Evolutionary conservation across 1,140 invertebrate genomes (phyloP).

Genomic region (Drosophila nasuta): DNA sequence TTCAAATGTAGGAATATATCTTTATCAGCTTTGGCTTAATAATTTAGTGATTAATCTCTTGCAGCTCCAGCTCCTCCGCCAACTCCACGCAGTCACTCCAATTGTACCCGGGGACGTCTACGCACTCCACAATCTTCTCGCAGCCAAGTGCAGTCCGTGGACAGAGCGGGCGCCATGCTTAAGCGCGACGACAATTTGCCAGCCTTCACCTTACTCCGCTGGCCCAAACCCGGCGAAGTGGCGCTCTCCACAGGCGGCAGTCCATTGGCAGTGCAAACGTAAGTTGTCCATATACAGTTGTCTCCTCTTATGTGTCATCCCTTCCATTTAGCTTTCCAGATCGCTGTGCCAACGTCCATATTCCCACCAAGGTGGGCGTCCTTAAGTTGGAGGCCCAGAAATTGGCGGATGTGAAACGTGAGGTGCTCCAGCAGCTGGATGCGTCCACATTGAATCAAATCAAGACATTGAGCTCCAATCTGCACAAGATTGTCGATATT

Average conservation of each 20-base stretch:
- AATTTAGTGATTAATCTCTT: neutral
- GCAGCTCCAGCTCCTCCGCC: constrained; percentile 2
- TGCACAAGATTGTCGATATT: constrained; percentile 52
- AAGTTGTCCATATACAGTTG: constrained; percentile 9
- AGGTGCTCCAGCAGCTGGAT: constrained; percentile 67
- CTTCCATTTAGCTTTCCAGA: constrained; percentile 64
- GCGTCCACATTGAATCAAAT: constrained; percentile 61
- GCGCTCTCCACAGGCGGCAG: constrained; percentile 87
- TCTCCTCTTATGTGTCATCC: neutral
- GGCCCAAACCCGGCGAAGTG: constrained; percentile 86
- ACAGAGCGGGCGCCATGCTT: constrained; percentile 11
- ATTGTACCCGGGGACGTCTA: neutral
- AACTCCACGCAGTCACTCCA: constrained; percentile 32
- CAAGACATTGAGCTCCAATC: constrained; percentile 61
- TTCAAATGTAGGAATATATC: constrained; percentile 9
- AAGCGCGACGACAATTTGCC: constrained; percentile 59
- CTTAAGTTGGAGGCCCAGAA: constrained; percentile 64
- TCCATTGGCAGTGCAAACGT: constrained; percentile 85
- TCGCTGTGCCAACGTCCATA: constrained; percentile 86
- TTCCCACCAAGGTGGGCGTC: constrained; percentile 86
- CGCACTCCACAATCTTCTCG: constrained; percentile 30
- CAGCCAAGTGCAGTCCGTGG: constrained; percentile 26
- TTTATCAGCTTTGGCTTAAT: neutral
- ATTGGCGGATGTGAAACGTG: constrained; percentile 43
- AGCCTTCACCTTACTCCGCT: constrained; percentile 85